Percentiles rank a stretch among this genome's conserved stretches.
Evolutionary conservation across 2,113 vertebrate genomes (phyloP).

Genomic region (Dromas ardeola): DNA sequence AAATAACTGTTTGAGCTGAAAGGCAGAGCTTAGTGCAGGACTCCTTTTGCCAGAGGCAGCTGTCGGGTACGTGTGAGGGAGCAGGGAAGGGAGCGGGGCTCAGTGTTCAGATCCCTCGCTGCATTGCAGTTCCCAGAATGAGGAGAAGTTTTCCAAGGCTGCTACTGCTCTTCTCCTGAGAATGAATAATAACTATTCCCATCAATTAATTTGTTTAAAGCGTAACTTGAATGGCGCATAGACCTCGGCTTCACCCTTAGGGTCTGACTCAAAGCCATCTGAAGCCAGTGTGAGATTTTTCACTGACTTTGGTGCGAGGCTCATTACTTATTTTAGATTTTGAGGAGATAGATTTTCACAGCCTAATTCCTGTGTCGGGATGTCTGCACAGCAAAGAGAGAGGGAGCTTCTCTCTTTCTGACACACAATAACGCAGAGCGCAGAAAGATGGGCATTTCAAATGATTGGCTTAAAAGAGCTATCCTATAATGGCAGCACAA

Average conservation of each 20-base stretch:
- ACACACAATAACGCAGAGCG: neutral
- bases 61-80: accelerated
- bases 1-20: slow-evolving; percentile 12
- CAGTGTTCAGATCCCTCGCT: neutral
- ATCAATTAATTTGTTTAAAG: neutral
- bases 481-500: slow-evolving; percentile 43
- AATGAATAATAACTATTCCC: neutral
- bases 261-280: neutral
- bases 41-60: neutral
- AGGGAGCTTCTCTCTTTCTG: neutral
- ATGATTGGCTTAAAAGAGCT: slow-evolving; percentile 43
- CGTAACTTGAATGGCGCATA: neutral
- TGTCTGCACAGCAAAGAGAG: slow-evolving; percentile 11
- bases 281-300: neutral
- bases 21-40: neutral
- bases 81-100: neutral
- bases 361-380: neutral
- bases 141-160: neutral
- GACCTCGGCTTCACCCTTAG: neutral
- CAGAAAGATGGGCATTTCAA: slow-evolving; percentile 33
- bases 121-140: neutral
- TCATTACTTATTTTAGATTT: neutral
- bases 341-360: neutral
- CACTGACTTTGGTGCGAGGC: neutral
- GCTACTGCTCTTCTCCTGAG: neutral